phyloP scores from a whole-genome alignment of 2,113 vertebrate genomes.

The Rhinolophus ferrumequinum region DNA sequence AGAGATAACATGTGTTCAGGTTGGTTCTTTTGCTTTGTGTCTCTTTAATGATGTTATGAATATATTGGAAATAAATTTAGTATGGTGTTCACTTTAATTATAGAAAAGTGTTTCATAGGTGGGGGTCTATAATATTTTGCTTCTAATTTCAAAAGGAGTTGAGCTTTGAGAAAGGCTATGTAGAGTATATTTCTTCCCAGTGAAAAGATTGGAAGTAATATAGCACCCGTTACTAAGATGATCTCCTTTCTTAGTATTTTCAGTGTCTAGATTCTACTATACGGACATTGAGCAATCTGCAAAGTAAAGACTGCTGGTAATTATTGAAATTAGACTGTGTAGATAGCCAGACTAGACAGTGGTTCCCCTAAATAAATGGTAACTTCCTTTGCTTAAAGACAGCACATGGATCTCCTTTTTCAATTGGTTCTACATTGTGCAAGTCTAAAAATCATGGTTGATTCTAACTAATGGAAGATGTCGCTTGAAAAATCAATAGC shows the following conservation, averaged over 20 bases:
- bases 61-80: background rate
- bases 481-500: background rate
- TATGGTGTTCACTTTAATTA: background rate
- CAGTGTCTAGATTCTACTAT: background rate
- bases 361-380: background rate
- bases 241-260: background rate
- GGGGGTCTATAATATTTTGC: background rate
- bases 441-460: background rate
- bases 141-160: constrained; percentile 16
- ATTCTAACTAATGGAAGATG: background rate
- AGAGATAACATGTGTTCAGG: background rate
- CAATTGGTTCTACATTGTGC: background rate
- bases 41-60: background rate
- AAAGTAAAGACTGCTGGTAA: background rate
- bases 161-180: background rate
- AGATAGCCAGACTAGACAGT: background rate
- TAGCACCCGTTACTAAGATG: background rate
- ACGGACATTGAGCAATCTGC: background rate
- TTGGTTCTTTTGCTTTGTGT: background rate
- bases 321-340: background rate
- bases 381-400: background rate
- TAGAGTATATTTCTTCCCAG: background rate
- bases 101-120: background rate
- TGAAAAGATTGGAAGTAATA: background rate
- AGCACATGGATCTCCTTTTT: background rate